Percentiles rank a stretch among this genome's conserved stretches.
phyloP scores from a whole-genome alignment of 2,113 vertebrate genomes.

The Neodontobutis hainanensis region DNA sequence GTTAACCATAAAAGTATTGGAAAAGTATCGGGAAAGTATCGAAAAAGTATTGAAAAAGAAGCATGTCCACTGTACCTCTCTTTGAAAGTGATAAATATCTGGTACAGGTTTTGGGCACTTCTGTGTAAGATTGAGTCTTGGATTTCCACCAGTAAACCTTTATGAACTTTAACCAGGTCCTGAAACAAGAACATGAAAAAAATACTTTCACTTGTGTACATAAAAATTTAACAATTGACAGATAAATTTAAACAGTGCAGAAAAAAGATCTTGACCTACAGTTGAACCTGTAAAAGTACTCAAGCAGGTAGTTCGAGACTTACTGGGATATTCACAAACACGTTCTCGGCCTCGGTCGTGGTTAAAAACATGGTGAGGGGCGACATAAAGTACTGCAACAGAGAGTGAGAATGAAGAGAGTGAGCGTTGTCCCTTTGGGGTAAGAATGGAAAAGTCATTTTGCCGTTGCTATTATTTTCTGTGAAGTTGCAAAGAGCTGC shows the following conservation, averaged over 20 bases:
- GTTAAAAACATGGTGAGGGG: conserved; percentile 90
- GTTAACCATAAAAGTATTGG: too few relatives aligned
- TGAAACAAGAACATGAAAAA: conserved; percentile 66
- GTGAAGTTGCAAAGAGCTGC: conserved; percentile 49
- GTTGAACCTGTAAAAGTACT: background rate
- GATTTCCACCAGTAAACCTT: conserved; percentile 87
- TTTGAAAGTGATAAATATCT: conserved; percentile 95
- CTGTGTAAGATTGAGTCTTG: conserved; percentile 90
- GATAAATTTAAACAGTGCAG: too few relatives aligned
- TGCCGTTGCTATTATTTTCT: conserved; percentile 43
- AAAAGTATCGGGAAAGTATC: too few relatives aligned
- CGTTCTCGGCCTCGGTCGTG: conserved; percentile 83
- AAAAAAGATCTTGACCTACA: background rate
- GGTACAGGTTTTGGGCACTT: conserved; percentile 90
- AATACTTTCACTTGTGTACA: background rate
- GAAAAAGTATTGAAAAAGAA: too few relatives aligned
- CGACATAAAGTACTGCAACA: conserved; percentile 90
- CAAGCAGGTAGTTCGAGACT: conserved; percentile 56
- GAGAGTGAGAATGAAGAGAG: conserved; percentile 33
- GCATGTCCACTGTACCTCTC: conserved; percentile 82
- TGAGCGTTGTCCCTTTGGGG: conserved; percentile 31
- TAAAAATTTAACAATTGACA: background rate
- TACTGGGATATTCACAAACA: conserved; percentile 97
- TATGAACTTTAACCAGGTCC: conserved; percentile 96
- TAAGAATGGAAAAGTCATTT: conserved; percentile 56